These are phyloP conservation scores for Promerops cafer DNA, from an alignment of 2,113 vertebrate species.

Conservation along the genomic window DNA sequence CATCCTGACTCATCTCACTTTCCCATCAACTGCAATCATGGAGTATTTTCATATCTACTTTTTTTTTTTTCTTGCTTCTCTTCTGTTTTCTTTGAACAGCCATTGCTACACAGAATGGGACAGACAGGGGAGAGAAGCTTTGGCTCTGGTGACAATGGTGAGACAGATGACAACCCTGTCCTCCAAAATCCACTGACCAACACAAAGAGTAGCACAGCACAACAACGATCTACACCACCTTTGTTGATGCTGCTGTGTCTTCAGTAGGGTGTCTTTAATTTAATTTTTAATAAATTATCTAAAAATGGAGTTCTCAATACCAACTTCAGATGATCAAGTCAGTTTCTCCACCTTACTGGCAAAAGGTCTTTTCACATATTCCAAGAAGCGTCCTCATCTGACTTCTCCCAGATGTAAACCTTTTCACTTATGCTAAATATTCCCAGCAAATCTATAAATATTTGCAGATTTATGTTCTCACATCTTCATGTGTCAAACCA, in stretches of 20 bases:
- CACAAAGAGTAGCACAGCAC: not conserved
- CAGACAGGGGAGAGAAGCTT: not conserved
- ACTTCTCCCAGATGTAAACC: constrained; percentile 25
- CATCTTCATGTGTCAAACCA: not conserved
- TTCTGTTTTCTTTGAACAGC: not conserved
- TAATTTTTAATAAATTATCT: not conserved
- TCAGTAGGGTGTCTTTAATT: not conserved
- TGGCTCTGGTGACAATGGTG: not conserved
- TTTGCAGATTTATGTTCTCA: constrained; percentile 47
- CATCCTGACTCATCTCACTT: not conserved
- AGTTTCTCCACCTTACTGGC: not conserved
- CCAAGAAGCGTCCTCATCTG: constrained; percentile 21
- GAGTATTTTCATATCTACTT: not conserved
- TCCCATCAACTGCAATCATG: not conserved
- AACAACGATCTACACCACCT: not conserved
- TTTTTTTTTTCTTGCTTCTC: not conserved
- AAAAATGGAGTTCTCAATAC: not conserved
- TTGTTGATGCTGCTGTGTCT: not conserved
- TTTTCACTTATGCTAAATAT: constrained; percentile 44
- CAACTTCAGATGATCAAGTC: not conserved
- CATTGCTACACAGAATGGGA: not conserved
- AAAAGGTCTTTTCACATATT: not conserved
- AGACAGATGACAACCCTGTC: not conserved
- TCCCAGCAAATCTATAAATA: constrained; percentile 55
- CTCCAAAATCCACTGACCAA: not conserved